These are phyloP conservation scores for Prochilodus magdalenae DNA, from an alignment of 2,113 vertebrate genomes.

Conservation along the genomic window DNA sequence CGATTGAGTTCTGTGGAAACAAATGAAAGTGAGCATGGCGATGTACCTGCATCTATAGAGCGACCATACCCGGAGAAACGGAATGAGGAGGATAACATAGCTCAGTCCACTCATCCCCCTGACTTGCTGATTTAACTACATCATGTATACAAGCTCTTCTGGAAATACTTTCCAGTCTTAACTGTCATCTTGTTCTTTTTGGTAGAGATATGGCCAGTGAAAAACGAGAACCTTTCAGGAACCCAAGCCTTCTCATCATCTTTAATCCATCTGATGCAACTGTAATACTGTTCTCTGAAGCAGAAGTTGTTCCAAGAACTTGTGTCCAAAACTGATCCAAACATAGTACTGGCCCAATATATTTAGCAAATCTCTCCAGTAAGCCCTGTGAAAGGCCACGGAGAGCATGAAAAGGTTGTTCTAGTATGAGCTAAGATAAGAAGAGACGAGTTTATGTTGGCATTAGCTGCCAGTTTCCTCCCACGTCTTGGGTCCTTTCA, in stretches of 20 bases:
- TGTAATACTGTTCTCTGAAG: background rate
- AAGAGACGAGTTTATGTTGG: constrained; percentile 11
- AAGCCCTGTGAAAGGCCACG: constrained; percentile 11
- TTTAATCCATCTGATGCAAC: background rate
- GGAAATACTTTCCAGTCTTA: background rate
- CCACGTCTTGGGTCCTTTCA: background rate
- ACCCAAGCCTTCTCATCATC: background rate
- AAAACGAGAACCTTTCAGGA: background rate
- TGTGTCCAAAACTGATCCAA: background rate
- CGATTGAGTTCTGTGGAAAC: no score
- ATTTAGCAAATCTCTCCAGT: background rate
- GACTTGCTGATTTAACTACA: background rate
- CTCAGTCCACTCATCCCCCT: background rate
- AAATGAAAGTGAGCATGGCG: no score
- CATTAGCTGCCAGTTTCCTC: background rate
- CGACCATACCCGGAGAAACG: no score
- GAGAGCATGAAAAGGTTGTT: constrained; percentile 13
- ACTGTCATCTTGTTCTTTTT: background rate
- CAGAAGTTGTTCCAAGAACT: background rate
- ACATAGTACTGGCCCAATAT: constrained; percentile 8
- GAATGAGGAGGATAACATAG: no score
- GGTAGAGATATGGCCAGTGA: background rate
- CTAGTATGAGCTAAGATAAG: background rate
- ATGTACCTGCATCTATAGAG: no score
- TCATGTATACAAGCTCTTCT: no score